Percentiles rank a stretch among this genome's conserved stretches.
phyloP scores from a whole-genome alignment of 1,140 invertebrate species.

The Dinothrombium tinctorium region DNA sequence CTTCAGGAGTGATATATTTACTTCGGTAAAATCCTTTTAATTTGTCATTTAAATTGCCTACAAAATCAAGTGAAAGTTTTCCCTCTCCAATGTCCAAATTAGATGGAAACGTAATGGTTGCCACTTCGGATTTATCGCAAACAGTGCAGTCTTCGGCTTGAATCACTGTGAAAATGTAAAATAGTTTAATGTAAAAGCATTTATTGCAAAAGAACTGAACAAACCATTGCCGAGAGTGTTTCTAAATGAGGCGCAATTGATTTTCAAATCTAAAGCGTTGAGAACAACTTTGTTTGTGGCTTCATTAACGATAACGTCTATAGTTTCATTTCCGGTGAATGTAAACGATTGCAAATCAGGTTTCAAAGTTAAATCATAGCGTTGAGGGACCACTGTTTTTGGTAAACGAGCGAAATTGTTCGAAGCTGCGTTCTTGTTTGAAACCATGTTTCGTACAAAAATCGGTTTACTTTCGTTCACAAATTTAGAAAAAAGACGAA shows the following conservation, averaged over 20 bases:
- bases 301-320: background rate
- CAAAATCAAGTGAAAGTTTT: slow-evolving; percentile 43
- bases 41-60: slow-evolving; percentile 67
- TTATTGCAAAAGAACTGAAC: too few relatives aligned
- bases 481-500: too few relatives aligned
- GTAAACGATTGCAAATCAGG: background rate
- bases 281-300: background rate
- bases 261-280: background rate
- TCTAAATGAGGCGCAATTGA: background rate
- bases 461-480: too few relatives aligned
- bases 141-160: too few relatives aligned
- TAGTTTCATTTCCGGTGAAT: background rate
- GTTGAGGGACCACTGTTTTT: background rate
- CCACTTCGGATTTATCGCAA: slow-evolving; percentile 39
- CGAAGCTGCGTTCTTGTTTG: too few relatives aligned
- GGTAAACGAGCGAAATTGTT: too few relatives aligned
- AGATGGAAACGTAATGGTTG: slow-evolving; percentile 35
- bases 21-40: slow-evolving; percentile 83
- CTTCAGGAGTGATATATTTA: slow-evolving; percentile 41
- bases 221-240: too few relatives aligned
- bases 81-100: slow-evolving; percentile 35
- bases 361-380: background rate
- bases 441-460: too few relatives aligned
- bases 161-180: too few relatives aligned
- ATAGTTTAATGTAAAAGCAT: too few relatives aligned